These are phyloP conservation scores for Syngnathus floridae DNA, from an alignment of 2,113 vertebrate species.

Conservation along the genomic window DNA sequence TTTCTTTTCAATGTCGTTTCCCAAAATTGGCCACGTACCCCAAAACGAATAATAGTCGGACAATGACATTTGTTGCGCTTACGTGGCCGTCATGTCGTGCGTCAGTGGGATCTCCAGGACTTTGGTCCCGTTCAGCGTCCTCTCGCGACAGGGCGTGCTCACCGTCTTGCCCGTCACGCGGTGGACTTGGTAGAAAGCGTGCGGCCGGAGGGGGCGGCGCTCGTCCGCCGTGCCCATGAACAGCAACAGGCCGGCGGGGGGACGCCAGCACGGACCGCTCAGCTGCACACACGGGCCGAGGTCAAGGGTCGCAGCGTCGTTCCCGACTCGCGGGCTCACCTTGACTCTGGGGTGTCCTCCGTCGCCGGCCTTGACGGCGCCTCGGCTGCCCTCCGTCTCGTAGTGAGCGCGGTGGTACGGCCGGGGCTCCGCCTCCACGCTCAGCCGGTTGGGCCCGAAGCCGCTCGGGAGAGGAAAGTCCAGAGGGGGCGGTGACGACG, in stretches of 20 bases:
- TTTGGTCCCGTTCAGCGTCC: slow-evolving; percentile 77
- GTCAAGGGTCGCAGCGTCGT: no score
- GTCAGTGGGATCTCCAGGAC: slow-evolving; percentile 92
- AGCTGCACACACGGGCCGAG: slow-evolving; percentile 64
- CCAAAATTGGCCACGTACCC: no score
- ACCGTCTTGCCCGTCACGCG: slow-evolving; percentile 94
- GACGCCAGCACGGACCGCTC: slow-evolving; percentile 80
- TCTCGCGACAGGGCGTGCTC: slow-evolving; percentile 86
- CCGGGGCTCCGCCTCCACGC: slow-evolving; percentile 89
- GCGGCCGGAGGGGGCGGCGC: slow-evolving; percentile 78
- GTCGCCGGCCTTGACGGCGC: slow-evolving; percentile 84
- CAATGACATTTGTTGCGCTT: slow-evolving; percentile 8
- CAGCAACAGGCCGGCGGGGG: slow-evolving; percentile 81
- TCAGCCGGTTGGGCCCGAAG: slow-evolving; percentile 85
- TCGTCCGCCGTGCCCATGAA: slow-evolving; percentile 97
- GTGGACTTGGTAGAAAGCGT: slow-evolving; percentile 95
- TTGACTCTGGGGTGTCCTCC: slow-evolving; percentile 88
- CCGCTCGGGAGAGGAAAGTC: slow-evolving; percentile 87
- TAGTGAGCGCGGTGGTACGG: slow-evolving; percentile 94
- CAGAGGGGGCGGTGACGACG: slow-evolving; percentile 84
- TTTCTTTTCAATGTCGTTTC: no score
- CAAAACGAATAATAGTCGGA: no score
- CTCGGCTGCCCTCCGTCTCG: slow-evolving; percentile 95
- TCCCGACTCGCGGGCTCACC: slow-evolving; percentile 55
- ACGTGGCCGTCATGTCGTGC: slow-evolving; percentile 93